Evolutionary conservation across 2,888 invertebrate genomes (phyloP), one percentile per base, ranked within the genome.

Genomic region (Myopa tessellatipennis): DNA sequence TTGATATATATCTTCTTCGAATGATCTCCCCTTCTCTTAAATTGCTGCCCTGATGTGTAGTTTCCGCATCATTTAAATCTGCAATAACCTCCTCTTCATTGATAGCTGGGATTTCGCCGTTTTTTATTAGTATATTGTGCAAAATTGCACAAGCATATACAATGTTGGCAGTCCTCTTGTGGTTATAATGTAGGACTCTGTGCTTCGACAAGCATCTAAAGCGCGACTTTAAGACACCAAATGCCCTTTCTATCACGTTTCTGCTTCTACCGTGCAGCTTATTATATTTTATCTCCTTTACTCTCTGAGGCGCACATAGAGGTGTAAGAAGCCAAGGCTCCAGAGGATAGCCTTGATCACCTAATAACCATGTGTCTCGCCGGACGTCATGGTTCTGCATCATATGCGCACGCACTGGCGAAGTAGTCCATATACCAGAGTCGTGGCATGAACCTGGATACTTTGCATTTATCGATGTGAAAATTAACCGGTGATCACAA

Each of bases 171-270:
- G 38, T 38, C 67, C 36, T 67, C 18, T 26, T 18, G 18, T n/a
- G 61, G 10, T 26, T 26, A 26, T 61, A 61, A 26, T 61, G n/a
- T 18, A 67, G n/a, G 4, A 38, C 67, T 18, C 67, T 67, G 10
- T 34, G 38, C 12, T 38, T 67, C 16, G 38, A 38, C 38, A 40
- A 40, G 16, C 68, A 68, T n/a, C n/a, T n/a, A n/a, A n/a, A n/a
- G n/a, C 40, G 68, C 14, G 68, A 68, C 40, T 68, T 68, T n/a
- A 68, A n/a, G 16, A 68, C 12, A 12, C 68, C 14, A 68, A 68
- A 68, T 14, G 40, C 38, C 26, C 68, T 68, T 68, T 68, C 68
- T 16, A 68, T 68, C 4, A 68, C 40, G 40, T 38, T n/a, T 40
- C 68, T 5, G 68, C 40, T n/a, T 18, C 40, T 68, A n/a, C 18